Evolutionary conservation across 2,888 invertebrate species (phyloP).

Genomic region (Lathronympha strigana): DNA sequence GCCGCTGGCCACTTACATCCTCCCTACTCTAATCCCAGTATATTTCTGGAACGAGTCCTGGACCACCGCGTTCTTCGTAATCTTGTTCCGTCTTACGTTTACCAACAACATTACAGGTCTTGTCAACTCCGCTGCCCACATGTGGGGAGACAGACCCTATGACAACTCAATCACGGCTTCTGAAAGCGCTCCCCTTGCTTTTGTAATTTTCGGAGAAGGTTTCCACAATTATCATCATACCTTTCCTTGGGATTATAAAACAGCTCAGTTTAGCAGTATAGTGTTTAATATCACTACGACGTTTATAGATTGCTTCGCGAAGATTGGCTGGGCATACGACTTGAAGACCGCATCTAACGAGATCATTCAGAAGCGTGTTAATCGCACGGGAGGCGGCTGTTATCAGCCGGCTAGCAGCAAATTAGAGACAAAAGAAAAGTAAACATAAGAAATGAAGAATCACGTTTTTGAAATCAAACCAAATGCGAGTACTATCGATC

Average conservation of each 20-base stretch:
- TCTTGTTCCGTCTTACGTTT: constrained; percentile 90
- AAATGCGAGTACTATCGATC: too few species aligned
- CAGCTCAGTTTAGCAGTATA: constrained; percentile 90
- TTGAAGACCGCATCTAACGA: constrained; percentile 90
- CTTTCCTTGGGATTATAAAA: constrained; percentile 94
- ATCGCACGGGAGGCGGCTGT: constrained; percentile 89
- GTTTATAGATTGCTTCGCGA: constrained; percentile 92
- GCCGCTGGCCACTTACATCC: constrained; percentile 88
- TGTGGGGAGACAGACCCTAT: constrained; percentile 90
- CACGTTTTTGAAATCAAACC: constrained; percentile 83
- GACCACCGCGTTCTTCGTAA: constrained; percentile 87
- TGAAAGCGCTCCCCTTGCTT: constrained; percentile 86
- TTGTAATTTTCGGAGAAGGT: constrained; percentile 88
- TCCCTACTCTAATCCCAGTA: constrained; percentile 90
- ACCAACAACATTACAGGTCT: constrained; percentile 89
- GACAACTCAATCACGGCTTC: constrained; percentile 89
- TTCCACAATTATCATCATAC: constrained; percentile 95
- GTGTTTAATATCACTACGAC: constrained; percentile 89
- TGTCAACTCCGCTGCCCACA: constrained; percentile 95
- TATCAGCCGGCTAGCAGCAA: constrained; percentile 89
- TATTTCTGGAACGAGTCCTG: constrained; percentile 91
- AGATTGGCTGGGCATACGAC: constrained; percentile 94
- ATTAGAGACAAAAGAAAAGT: too few species aligned
- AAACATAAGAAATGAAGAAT: constrained; percentile 78
- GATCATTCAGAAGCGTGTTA: constrained; percentile 87